These are phyloP conservation scores for Albula glossodonta DNA, from an alignment of 2,113 vertebrate species.

Conservation along the genomic window DNA sequence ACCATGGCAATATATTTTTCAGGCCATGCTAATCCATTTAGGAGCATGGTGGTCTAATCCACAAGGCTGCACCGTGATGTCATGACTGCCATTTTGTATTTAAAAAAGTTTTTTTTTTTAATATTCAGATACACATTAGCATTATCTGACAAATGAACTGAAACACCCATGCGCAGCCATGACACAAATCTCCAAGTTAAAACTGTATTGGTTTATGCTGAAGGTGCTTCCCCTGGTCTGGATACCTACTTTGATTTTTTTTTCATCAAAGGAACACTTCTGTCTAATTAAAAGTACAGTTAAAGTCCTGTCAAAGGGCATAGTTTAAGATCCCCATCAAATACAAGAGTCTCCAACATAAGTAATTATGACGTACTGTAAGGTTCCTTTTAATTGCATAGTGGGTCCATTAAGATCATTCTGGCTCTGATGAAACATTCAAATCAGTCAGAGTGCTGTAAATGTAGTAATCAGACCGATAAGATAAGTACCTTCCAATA, in stretches of 20 bases:
- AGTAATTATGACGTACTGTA: background rate
- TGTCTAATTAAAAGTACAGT: slow-evolving; percentile 15
- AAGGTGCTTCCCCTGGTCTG: background rate
- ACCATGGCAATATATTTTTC: background rate
- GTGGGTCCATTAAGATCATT: background rate
- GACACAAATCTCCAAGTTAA: slow-evolving; percentile 9
- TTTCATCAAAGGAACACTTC: slow-evolving; percentile 14
- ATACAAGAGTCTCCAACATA: background rate
- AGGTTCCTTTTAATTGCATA: background rate
- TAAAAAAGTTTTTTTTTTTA: background rate
- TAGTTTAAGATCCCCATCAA: slow-evolving; percentile 12
- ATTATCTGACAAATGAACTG: background rate
- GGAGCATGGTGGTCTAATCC: background rate
- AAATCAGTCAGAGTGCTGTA: background rate
- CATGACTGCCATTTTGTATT: background rate
- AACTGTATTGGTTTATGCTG: background rate
- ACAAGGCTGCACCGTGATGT: background rate
- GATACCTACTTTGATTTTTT: background rate
- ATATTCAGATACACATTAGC: background rate
- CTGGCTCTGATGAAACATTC: background rate
- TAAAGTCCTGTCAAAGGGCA: background rate
- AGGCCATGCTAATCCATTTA: background rate
- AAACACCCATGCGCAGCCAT: background rate
- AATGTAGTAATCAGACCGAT: background rate
- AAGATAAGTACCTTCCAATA: background rate